Base-by-base conservation (phyloP, 2,797 vertebrate species). In the Natrix natrix region DNA sequence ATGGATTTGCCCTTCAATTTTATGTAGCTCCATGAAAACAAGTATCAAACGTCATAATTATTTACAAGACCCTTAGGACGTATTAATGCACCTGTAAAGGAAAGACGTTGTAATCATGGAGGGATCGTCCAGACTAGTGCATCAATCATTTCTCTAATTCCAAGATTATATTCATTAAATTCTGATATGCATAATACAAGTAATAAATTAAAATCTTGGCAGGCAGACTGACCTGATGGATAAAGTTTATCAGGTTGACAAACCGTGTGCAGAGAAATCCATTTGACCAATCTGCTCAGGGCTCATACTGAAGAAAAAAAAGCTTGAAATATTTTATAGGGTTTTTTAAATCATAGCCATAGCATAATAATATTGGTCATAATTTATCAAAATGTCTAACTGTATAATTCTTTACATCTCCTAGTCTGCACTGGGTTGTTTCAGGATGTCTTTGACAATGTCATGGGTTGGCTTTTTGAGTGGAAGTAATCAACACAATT, bases 211-310 rank as follows among this genome's bases (percentile, higher is more conserved):
- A 90, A 4, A 0, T 0, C 87, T 95, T 91, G 54, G 55, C 11
- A 88, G 86, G 2, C 86, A 94, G 92, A 22, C 52, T 48, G 69
- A 92, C 89, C 83, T 92, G 66, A 93, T 90, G 69, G 92, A 63
- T 93, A 88, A 93, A 90, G 92, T 87, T 69, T 14, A 0, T 86
- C 86, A 87, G 91, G 88, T 87, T 26, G 56, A 86, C 6, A 91
- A 91, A 56, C 24, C 0, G 32, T 91, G 95, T 89, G 69, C 94
- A 94, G 91, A 93, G 94, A 94, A 91, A 13, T 0, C 8, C 78
- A 63, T n/a, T 54, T 52, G 48, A 43, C 87, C 26, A 78, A 7
- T 37, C 20, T 24, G 24, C 37, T 48, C 11, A 26, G 54, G 24
- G 13, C 20, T 3, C 10, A 43, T 4, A 57, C 56, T 54, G 13